Base-by-base conservation (phyloP, 2,797 vertebrate genomes). In the Hydrophis major region DNA sequence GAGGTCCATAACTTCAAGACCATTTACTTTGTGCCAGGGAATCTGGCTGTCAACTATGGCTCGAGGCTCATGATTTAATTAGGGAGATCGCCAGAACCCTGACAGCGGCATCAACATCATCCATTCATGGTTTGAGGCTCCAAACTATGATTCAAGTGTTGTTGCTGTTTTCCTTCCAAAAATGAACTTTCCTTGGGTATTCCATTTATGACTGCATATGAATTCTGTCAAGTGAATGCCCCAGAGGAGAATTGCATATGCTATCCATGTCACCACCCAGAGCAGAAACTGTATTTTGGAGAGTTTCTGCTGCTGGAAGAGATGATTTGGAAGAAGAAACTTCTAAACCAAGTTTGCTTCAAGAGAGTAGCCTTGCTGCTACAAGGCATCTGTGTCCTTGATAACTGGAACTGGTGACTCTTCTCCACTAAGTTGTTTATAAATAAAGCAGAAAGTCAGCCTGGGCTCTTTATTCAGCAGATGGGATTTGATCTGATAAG, bases 361-460 rank as follows among this genome's bases (percentile, higher is more conserved):
- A 94, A 92, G 14, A 92, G 90, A 83, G 6, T 88, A 94, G 50
- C 88, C 78, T 0, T 0, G 25, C 89, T 69, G 27, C 96, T 97
- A 98, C 74, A 96, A 93, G 94, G 97, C 97, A 93, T 98, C 97
- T 94, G 96, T 97, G 20, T 98, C 97, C 87, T 95, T 97, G 89
- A 98, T 96, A 63, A 96, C 94, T 8, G 96, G 93, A 93, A 96
- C 92, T 0, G 91, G 90, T 90, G 94, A 92, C 32, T 57, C 94
- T 88, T 96, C 92, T 0, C 93, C 92, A 27, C 96, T 96, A 93
- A 96, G 94, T 12, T 97, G 98, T 95, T 98, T 98, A 97, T 98
- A 99, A 96, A 99, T 97, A 32, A 99, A 99, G 96, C 98, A 97
- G 97, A 98, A 99, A 93, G 98, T 98, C 94, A 98, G 97, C 92